These are phyloP conservation scores for Gobius niger DNA, from an alignment of 2,113 vertebrate genomes.

Conservation along the genomic window DNA sequence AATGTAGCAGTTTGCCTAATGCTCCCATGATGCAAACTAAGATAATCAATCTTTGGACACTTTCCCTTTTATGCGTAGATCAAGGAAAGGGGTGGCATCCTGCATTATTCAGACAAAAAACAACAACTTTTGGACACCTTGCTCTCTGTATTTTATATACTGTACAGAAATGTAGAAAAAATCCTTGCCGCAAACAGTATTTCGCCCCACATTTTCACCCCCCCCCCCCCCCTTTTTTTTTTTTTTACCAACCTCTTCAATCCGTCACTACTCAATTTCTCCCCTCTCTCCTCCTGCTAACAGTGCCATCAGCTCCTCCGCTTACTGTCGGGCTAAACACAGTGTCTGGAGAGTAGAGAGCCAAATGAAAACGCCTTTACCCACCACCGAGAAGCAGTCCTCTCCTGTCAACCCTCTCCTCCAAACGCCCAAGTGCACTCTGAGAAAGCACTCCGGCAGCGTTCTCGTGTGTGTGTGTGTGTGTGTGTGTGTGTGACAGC, in stretches of 20 bases:
- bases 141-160: too few species aligned
- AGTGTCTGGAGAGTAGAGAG: conserved; percentile 14
- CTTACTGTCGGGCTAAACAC: conserved; percentile 50
- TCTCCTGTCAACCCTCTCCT: conserved; percentile 54
- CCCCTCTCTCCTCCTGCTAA: conserved; percentile 27
- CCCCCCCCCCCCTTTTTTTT: too few species aligned
- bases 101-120: too few species aligned
- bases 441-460: conserved; percentile 44
- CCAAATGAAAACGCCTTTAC: conserved; percentile 51
- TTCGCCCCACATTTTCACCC: too few species aligned
- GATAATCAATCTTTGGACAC: too few species aligned
- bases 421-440: conserved; percentile 47
- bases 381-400: conserved; percentile 38
- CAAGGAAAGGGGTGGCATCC: too few species aligned
- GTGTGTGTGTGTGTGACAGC: conserved; percentile 38
- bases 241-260: too few species aligned
- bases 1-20: neutral
- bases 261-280: neutral
- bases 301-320: conserved; percentile 46
- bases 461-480: conserved; percentile 28
- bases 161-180: too few species aligned
- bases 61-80: too few species aligned
- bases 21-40: neutral
- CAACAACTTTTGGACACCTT: too few species aligned
- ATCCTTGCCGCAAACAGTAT: too few species aligned